phyloP scores from a whole-genome alignment of 2,888 invertebrate genomes.

The Leptopilina myrica region DNA sequence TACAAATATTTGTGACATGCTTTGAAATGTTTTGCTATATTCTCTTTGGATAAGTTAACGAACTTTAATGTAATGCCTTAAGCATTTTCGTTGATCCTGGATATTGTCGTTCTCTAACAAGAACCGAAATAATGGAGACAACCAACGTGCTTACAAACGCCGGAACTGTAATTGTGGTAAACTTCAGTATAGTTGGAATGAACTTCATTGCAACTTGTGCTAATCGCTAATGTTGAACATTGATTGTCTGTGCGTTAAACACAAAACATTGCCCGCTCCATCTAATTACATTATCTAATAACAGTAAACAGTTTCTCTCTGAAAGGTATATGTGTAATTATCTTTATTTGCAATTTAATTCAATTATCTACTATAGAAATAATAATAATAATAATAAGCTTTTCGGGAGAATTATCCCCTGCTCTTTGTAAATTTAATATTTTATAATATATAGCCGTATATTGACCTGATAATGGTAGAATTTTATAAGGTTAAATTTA shows the following conservation, averaged over 20 bases:
- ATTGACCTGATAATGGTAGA: no score
- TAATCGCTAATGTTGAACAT: constrained; percentile 34
- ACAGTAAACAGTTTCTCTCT: constrained; percentile 8
- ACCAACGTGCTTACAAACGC: constrained; percentile 10
- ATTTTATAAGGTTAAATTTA: no score
- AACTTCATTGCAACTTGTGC: constrained; percentile 40
- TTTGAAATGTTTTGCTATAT: no score
- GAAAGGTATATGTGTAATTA: neutral
- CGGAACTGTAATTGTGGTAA: constrained; percentile 33
- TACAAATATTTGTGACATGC: no score
- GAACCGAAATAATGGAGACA: constrained; percentile 36
- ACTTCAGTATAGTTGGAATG: constrained; percentile 31
- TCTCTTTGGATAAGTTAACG: neutral
- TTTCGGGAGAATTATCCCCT: no score
- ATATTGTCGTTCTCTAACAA: constrained; percentile 29
- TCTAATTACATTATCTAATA: constrained; percentile 30
- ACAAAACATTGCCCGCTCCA: constrained; percentile 29
- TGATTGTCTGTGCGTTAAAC: constrained; percentile 37
- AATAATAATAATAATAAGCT: no score
- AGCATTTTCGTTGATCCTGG: constrained; percentile 27
- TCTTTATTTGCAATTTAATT: neutral
- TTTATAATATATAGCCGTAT: no score
- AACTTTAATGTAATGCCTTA: neutral
- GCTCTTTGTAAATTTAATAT: no score
- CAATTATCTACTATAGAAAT: no score